Base-by-base conservation (phyloP, 2,797 vertebrate species). In the Mus minutoides region DNA sequence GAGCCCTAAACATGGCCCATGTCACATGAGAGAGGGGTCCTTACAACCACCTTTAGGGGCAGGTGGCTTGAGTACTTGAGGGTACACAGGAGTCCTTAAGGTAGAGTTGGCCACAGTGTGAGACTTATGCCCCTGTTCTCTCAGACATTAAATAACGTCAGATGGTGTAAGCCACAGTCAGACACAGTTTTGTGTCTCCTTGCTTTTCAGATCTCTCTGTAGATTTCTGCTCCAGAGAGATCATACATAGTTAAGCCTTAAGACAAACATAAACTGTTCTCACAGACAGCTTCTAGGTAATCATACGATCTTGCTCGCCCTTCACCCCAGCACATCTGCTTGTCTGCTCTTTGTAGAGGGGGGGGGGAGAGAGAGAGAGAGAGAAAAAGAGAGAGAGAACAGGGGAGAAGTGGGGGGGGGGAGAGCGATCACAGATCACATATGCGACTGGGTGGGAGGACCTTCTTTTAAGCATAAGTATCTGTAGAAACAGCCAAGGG, bases 401-500 rank as follows among this genome's bases (percentile, higher is more conserved):
- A 46, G 46, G 46, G 46, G 46, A 46, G 46, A 46, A 46, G 46
- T 46, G 46, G 46, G 7, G 46, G 46, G 49, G 49, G 49, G 49
- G 11, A 49, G 75, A 13, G 26, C 8, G 24, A 43, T 67, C 60
- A 85, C 40, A n/a, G 43, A 21, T 67, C 83, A 49, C 29, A n/a
- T 29, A 43, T 69, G 37, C 34, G 93, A 10, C 85, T 49, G 17
- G 76, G 52, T 95, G 71, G 80, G 76, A 84, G 69, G 94, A 94
- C 88, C 86, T 90, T 90, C 46, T 91, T 96, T 96, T 64, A 92
- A 94, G 88, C 93, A 95, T 58, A 95, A 97, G 85, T 82, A 84
- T 94, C 96, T 95, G 62, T 88, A 97, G 95, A 92, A 97, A 95
- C 87, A 82, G 78, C 92, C 93, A 80, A 97, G 37, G 71, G 90